Evolutionary conservation across 1,140 invertebrate species (phyloP).

Genomic region (Stegodyphus mimosarum): DNA sequence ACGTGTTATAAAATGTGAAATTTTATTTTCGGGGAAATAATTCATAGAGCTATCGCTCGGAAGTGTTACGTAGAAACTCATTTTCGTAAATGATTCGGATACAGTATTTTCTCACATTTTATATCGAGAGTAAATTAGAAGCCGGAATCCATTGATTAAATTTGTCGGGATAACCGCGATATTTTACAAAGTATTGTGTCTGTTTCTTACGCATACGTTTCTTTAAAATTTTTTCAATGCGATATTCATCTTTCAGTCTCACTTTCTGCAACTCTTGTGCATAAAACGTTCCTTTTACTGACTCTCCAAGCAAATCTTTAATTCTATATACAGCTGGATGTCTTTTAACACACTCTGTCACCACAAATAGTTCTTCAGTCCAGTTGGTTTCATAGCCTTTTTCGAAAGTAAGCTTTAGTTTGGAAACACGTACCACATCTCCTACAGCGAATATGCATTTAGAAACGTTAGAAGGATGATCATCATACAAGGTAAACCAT

Average conservation of each 20-base stretch:
- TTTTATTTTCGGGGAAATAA: conserved; percentile 7
- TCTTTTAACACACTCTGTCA: conserved; percentile 12
- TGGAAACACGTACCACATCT: conserved; percentile 62
- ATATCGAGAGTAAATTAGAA: background rate
- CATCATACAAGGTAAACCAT: conserved; percentile 58
- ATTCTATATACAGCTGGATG: conserved; percentile 8
- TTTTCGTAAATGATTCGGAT: background rate
- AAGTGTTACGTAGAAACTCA: conserved; percentile 16
- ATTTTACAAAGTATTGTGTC: conserved; percentile 1
- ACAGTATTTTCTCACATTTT: background rate
- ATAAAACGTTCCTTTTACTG: conserved; percentile 52
- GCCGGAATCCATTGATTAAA: background rate
- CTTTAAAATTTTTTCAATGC: background rate
- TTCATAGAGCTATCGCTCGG: background rate
- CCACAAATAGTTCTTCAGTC: conserved; percentile 3
- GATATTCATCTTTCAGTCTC: background rate
- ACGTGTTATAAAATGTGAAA: background rate
- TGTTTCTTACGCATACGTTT: background rate
- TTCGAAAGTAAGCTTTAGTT: conserved; percentile 53
- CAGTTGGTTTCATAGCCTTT: conserved; percentile 29
- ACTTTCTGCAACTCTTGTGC: conserved; percentile 5
- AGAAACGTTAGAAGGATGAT: conserved; percentile 54
- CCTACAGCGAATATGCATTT: conserved; percentile 63
- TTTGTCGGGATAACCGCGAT: background rate
- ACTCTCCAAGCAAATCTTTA: conserved; percentile 18